These are phyloP conservation scores for Formicarius rufipectus DNA, from an alignment of 2,113 vertebrate genomes.

Conservation along the genomic window DNA sequence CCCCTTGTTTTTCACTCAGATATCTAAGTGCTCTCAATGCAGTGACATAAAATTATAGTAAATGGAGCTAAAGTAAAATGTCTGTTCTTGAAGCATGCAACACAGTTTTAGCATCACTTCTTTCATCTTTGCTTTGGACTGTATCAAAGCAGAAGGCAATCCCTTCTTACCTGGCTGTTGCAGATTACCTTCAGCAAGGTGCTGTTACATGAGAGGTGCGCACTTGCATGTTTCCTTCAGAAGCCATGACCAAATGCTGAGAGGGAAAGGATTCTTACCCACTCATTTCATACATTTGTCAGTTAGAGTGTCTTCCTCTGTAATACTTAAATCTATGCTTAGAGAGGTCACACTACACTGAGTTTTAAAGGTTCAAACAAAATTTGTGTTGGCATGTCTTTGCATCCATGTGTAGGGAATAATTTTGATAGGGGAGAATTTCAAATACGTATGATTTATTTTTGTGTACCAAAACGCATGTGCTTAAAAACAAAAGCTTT, in stretches of 20 bases:
- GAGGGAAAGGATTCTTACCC: conserved; percentile 20
- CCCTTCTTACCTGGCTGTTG: neutral
- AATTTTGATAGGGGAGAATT: neutral
- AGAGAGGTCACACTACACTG: neutral
- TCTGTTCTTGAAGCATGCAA: neutral
- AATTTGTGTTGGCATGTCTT: neutral
- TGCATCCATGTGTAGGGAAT: neutral
- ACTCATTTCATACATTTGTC: conserved; percentile 45
- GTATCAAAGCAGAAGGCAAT: neutral
- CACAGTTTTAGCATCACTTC: neutral
- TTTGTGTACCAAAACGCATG: neutral
- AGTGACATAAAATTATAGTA: neutral
- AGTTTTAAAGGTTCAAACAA: conserved; percentile 15
- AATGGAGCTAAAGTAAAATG: neutral
- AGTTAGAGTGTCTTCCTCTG: neutral
- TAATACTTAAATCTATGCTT: conserved; percentile 1
- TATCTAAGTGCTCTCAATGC: neutral
- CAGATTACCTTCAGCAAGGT: neutral
- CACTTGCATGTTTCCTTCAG: neutral
- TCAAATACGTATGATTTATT: neutral
- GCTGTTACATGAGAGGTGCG: neutral
- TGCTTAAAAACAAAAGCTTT: neutral
- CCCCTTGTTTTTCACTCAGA: neutral
- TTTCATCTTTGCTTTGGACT: neutral
- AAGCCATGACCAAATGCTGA: conserved; percentile 24